Base-by-base conservation (phyloP, 2,797 vertebrate genomes). In the Pseudomugil tenellus region DNA sequence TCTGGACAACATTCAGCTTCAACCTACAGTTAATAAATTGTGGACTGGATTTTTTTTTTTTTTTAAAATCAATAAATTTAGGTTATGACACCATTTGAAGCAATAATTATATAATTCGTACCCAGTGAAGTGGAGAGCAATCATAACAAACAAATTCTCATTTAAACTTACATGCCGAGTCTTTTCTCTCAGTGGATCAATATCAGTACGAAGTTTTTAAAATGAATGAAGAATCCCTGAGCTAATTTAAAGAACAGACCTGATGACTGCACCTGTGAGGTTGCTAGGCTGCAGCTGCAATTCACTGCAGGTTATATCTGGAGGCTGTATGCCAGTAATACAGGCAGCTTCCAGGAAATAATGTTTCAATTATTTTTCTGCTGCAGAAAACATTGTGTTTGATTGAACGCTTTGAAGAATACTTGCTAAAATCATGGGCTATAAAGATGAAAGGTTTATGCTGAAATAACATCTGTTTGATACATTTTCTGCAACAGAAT, bases 1-100 rank as follows among this genome's bases (percentile, higher is more conserved):
- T 81, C 71, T 62, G 3, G 11, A 16, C 90, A 85, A 84, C 88
- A 88, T 92, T 93, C 76, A 80, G 72, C 83, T 81, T 73, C 60
- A 79, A 74, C 55, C 32, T 52, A 63, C 71, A 76, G 69, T 88
- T 84, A 83, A 87, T 79, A 82, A 80, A 74, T 81, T 54, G 91
- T 90, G 41, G 71, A 43, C 10, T 19, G 34, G 34, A 67, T 72
- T 79, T 71, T 76, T 79, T 71, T 23, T 75, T 71, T 46, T 29
- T 3, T n/a, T n/a, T n/a, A n/a, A 3, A 3, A 31, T 39, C 9
- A 65, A 62, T 58, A 3, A 7, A 48, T 49, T 64, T 2, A 37
- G 57, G 67, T 58, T 55, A 32, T 17, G 39, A 61, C 4, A 23
- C 53, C 25, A 65, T 72, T 63, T 72, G 57, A 67, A 76, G 67